These are phyloP conservation scores for Pseudobourletiella spinata DNA, from an alignment of 1,140 invertebrate genomes.

Conservation along the genomic window DNA sequence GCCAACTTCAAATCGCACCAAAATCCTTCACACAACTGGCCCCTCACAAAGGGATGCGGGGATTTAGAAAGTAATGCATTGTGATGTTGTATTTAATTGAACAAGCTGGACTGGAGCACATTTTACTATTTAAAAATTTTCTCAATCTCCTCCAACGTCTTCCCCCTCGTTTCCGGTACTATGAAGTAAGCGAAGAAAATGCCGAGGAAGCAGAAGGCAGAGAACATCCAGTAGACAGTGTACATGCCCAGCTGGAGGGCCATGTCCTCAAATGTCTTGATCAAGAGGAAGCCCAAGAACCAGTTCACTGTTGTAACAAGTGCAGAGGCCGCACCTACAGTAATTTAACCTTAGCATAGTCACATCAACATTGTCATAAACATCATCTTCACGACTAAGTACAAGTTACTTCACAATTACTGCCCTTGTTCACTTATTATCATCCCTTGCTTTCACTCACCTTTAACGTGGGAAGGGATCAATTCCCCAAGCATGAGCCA, in stretches of 20 bases:
- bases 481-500: slow-evolving; percentile 76
- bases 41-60: too few relatives aligned
- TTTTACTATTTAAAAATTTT: too few relatives aligned
- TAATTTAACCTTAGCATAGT: too few relatives aligned
- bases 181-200: slow-evolving; percentile 46
- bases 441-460: too few relatives aligned
- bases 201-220: slow-evolving; percentile 41
- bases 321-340: slow-evolving; percentile 16
- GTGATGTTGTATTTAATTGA: too few relatives aligned
- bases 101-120: too few relatives aligned
- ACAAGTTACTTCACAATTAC: too few relatives aligned
- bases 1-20: too few relatives aligned
- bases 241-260: slow-evolving; percentile 44
- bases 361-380: too few relatives aligned
- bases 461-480: slow-evolving; percentile 14
- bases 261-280: slow-evolving; percentile 44
- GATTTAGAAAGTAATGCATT: too few relatives aligned
- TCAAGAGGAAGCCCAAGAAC: slow-evolving; percentile 46
- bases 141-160: slow-evolving; percentile 51
- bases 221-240: slow-evolving; percentile 41
- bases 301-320: slow-evolving; percentile 44
- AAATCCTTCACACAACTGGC: too few relatives aligned
- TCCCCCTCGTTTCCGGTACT: slow-evolving; percentile 52
- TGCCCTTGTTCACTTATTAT: too few relatives aligned
- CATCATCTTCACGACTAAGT: neutral